These are phyloP conservation scores for Tiphia femorata DNA, from an alignment of 2,888 invertebrate genomes.

Conservation along the genomic window DNA sequence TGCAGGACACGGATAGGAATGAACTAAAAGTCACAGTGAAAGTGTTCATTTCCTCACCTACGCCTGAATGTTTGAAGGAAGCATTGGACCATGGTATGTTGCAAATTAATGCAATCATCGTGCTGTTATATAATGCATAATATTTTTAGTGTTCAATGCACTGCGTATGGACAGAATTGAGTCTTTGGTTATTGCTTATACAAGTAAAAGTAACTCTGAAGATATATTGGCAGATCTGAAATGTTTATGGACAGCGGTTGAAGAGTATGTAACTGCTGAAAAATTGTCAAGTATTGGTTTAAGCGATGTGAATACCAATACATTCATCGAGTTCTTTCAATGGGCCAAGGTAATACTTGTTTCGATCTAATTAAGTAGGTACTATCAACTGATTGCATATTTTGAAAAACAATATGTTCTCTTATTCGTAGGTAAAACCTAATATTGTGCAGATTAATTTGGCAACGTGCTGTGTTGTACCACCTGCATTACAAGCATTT, in stretches of 20 bases:
- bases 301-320: constrained; percentile 88
- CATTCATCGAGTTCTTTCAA: constrained; percentile 81
- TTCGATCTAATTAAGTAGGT: not conserved
- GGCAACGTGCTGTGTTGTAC: constrained; percentile 93
- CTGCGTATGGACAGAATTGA: constrained; percentile 82
- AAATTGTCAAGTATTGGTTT: constrained; percentile 81
- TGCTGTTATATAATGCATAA: constrained; percentile 2
- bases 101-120: not conserved
- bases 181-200: constrained; percentile 85
- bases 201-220: constrained; percentile 67
- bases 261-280: constrained; percentile 77
- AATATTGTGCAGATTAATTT: constrained; percentile 93
- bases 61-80: constrained; percentile 76
- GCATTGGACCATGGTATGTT: constrained; percentile 79
- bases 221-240: constrained; percentile 71
- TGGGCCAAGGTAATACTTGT: constrained; percentile 75
- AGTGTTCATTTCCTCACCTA: constrained; percentile 83
- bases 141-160: constrained; percentile 77
- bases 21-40: constrained; percentile 89
- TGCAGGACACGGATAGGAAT: constrained; percentile 76
- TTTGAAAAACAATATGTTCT: not conserved
- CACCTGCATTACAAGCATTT: constrained; percentile 89
- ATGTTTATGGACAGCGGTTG: constrained; percentile 82
- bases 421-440: constrained; percentile 76
- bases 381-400: constrained; percentile 1